Base-by-base conservation (phyloP, 2,888 invertebrate species). In the Timandra comae region DNA sequence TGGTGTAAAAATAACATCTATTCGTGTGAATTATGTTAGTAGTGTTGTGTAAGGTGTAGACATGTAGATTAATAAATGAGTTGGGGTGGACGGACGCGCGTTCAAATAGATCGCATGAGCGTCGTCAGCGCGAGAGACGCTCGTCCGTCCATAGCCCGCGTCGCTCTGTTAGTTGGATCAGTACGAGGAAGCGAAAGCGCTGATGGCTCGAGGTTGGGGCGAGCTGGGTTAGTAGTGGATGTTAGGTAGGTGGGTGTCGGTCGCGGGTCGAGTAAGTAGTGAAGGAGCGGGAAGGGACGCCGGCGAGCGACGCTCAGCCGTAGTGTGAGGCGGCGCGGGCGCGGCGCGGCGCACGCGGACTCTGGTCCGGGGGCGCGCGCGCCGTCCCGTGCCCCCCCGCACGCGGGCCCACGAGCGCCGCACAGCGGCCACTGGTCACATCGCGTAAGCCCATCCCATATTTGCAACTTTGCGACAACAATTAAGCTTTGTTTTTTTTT, bases 391-490 rank as follows among this genome's bases (percentile, higher is more conserved):
- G 78, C 74, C 72, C 49, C 67, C 67, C 60, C 76, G 73, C 79
- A 80, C 81, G 71, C 67, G 52, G 71, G 66, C 72, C 49, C 1
- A 61, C 36, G 49, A 60, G 74, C 76, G 69, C 60, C 65, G 67
- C 72, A 66, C 58, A 73, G 88, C 88, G 86, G 88, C 88, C 88
- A 85, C 85, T 89, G 90, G 89, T 89, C 88, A 88, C 89, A 89
- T 90, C 88, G 89, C 89, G 89, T 88, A 88, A 89, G 89, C 89
- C 89, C 89, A 89, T 90, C 89, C 89, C 89, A 88, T 87, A 51
- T 74, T 84, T 79, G 72, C 80, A 77, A 77, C 41, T 68, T 82
- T 75, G 75, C 85, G 82, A 85, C 85, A 85, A 85, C 85, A 85
- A 85, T 85, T 85, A 85, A 85, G 85, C 85, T 84, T 81, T 80